Conservation (phyloP, 2,797 vertebrate species). For the Mallotus villosus region DNA sequence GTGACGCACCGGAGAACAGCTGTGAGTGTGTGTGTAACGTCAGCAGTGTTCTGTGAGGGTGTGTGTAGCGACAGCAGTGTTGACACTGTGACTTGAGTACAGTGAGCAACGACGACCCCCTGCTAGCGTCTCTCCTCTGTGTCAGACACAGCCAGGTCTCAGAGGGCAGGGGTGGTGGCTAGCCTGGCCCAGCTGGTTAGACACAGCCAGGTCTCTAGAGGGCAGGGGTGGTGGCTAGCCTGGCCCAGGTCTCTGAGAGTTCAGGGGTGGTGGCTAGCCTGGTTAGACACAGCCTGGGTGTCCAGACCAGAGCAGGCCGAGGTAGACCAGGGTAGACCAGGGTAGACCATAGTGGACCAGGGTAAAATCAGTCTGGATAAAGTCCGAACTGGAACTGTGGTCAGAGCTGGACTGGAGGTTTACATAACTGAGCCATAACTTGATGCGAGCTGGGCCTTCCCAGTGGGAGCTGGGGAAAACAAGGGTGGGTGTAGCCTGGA, state of each 20-base stretch:
- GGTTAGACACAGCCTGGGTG: not conserved
- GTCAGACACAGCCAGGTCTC: conserved; percentile 1
- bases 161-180: not conserved
- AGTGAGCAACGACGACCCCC: no score
- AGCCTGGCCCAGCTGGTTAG: not conserved
- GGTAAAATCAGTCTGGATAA: conserved; percentile 3
- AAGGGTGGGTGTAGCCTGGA: conserved; percentile 68
- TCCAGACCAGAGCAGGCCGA: conserved; percentile 6
- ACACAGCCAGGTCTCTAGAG: not conserved
- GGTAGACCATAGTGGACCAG: not conserved
- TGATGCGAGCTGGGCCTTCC: conserved; percentile 58
- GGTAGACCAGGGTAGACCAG: no score
- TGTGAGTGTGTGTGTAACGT: not conserved
- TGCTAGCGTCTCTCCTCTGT: not conserved
- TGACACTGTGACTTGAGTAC: not conserved
- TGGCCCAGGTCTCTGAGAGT: no score
- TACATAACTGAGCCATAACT: conserved; percentile 51
- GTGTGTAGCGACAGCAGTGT: not conserved
- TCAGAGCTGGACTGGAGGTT: conserved; percentile 16
- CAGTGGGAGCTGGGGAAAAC: conserved; percentile 57
- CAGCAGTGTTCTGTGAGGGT: not conserved
- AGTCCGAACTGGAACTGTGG: not conserved
- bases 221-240: no score
- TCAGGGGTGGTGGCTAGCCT: no score
- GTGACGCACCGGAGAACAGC: not conserved